These are phyloP conservation scores for Apostichopus californicus DNA, from an alignment of 35 echinoderm and acorn worm genomes.

Conservation along the genomic window DNA sequence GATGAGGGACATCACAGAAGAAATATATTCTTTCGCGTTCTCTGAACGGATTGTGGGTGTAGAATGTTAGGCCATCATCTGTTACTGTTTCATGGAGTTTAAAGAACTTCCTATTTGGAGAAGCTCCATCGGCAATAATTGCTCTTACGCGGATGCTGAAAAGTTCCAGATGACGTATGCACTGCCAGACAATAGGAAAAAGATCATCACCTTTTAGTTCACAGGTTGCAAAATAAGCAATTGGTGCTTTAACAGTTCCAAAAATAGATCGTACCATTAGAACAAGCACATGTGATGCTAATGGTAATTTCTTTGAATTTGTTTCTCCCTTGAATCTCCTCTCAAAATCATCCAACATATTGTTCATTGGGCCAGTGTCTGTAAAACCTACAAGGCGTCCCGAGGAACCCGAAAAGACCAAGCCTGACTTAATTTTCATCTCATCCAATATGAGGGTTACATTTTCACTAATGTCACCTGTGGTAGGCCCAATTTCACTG, in stretches of 20 bases:
- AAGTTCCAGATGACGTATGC: not conserved
- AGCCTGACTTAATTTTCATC: conserved; percentile 52
- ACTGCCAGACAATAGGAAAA: too few relatives aligned
- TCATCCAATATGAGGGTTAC: conserved; percentile 54
- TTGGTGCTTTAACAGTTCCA: not conserved
- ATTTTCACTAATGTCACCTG: not conserved
- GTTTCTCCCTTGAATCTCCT: not conserved
- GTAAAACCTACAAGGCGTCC: conserved; percentile 40
- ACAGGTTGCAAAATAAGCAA: not conserved
- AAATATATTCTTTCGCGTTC: not conserved
- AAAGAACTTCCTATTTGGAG: conserved; percentile 27
- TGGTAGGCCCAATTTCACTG: not conserved
- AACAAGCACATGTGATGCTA: conserved; percentile 29
- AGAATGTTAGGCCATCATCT: not conserved
- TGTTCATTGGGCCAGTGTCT: conserved; percentile 32
- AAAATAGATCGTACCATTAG: conserved; percentile 38
- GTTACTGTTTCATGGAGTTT: not conserved
- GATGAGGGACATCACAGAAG: conserved; percentile 35
- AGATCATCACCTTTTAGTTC: too few relatives aligned
- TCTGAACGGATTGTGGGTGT: not conserved
- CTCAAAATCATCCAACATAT: conserved; percentile 32
- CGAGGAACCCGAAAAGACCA: not conserved
- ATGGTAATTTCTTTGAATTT: not conserved
- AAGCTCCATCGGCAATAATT: conserved; percentile 30
- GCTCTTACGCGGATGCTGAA: not conserved